A percentile compares a stretch with the other conserved stretches of the same genome.
Evolutionary conservation across 1,140 invertebrate species (phyloP).

Genomic region (Orchesella cincta): DNA sequence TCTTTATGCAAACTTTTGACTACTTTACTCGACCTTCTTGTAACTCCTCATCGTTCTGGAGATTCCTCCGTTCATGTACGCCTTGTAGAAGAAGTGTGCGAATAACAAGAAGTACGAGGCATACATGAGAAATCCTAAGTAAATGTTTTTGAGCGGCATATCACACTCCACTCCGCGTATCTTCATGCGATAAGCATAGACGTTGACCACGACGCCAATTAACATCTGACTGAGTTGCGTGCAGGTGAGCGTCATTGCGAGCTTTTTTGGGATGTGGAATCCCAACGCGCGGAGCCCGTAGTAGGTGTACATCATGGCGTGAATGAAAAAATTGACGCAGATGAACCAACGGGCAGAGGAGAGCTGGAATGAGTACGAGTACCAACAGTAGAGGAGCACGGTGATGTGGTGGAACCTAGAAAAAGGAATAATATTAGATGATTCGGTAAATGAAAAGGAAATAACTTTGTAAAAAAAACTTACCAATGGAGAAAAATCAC

Average conservation of each 20-base stretch:
- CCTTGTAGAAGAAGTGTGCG: constrained; percentile 84
- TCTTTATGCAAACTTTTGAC: background rate
- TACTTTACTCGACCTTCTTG: background rate
- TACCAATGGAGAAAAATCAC: constrained; percentile 33
- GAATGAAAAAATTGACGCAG: constrained; percentile 98
- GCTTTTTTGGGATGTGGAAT: constrained; percentile 76
- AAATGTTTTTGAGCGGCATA: constrained; percentile 83
- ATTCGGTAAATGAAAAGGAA: background rate
- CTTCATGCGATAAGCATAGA: constrained; percentile 76
- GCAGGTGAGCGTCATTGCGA: constrained; percentile 90
- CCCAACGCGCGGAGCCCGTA: constrained; percentile 86
- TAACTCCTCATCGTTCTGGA: constrained; percentile 15
- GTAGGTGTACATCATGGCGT: constrained; percentile 97
- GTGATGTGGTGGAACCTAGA: constrained; percentile 56
- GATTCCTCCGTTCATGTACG: constrained; percentile 64
- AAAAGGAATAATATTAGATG: background rate
- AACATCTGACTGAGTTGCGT: constrained; percentile 96
- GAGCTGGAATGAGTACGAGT: constrained; percentile 93
- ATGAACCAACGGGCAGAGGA: constrained; percentile 96
- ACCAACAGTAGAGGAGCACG: constrained; percentile 93
- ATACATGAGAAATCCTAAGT: constrained; percentile 90
- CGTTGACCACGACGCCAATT: constrained; percentile 85
- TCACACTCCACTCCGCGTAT: constrained; percentile 70
- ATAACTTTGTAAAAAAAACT: background rate
- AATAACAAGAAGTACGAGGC: constrained; percentile 89